These are phyloP conservation scores for Tetraneura akinire DNA, from an alignment of 1,140 invertebrate genomes.

Conservation along the genomic window DNA sequence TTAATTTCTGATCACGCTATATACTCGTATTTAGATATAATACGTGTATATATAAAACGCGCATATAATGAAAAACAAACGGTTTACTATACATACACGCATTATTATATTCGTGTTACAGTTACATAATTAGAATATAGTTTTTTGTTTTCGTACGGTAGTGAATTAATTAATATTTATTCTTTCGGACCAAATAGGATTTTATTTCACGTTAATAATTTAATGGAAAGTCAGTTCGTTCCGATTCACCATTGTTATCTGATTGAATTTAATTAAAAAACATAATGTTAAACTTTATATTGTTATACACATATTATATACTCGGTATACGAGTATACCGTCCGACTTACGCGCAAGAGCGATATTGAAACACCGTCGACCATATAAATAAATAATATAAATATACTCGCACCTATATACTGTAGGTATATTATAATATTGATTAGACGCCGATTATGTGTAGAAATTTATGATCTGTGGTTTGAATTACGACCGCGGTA, in stretches of 20 bases:
- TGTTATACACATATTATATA: conserved; percentile 1
- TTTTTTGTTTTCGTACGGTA: neutral
- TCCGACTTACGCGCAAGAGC: conserved; percentile 1
- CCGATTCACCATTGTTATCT: conserved; percentile 28
- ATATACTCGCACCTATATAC: too few relatives aligned
- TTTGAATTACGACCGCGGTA: too few relatives aligned
- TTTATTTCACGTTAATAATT: neutral
- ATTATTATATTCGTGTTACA: too few relatives aligned
- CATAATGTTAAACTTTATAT: conserved; percentile 21
- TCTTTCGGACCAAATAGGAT: neutral
- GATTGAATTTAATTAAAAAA: conserved; percentile 36
- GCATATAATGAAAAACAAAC: neutral
- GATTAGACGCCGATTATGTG: too few relatives aligned
- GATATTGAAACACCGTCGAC: neutral
- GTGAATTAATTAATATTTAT: conserved; percentile 21
- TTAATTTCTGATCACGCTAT: too few relatives aligned
- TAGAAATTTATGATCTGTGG: too few relatives aligned
- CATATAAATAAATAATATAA: conserved; percentile 24
- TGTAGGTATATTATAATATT: too few relatives aligned
- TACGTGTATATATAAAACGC: too few relatives aligned
- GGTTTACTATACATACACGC: too few relatives aligned
- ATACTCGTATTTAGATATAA: too few relatives aligned
- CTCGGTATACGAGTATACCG: too few relatives aligned
- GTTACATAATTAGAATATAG: neutral
- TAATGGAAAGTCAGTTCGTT: conserved; percentile 28